Base-by-base conservation (phyloP, 1,140 invertebrate genomes). In the Drosophila santomea region DNA sequence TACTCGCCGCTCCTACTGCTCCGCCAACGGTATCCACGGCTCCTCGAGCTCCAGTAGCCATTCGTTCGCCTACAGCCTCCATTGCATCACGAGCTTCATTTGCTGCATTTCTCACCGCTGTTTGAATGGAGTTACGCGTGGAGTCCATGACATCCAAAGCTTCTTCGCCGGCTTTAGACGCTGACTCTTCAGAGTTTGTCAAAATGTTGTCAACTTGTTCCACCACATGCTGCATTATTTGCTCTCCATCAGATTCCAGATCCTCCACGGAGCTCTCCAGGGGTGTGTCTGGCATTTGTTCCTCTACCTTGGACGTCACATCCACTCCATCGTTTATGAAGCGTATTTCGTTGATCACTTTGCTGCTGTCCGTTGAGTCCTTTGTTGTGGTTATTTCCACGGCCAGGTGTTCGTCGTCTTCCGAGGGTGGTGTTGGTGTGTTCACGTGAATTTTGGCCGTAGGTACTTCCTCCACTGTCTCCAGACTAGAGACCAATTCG, bases 281-380 rank as follows among this genome's bases (percentile, higher is more conserved):
- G 8, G 84, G 74, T 5, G 85, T 90, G n/a, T 82, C 75, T 0
- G 64, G 60, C 80, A 90, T 86, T 52, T 81, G 78, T 36, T 90
- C 71, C 32, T 90, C 78, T 41, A 91, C 88, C 43, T 86, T 92
- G 17, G 77, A 84, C 3, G 91, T 92, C 25, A 92, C 91, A 83
- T 92, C 91, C 36, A 92, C 63, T n/a, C 91, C 91, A 56, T 92
- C 91, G 55, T 92, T 92, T 20, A 92, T 92, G 38, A 92, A 92
- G 1, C 91, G 82, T 48, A 92, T 92, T 58, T 92, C 91, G 57
- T 92, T 92, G 0, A 92, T 71, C 25, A 91, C 76, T 14, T 90
- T 90, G 25, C 74, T 90, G 54, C 86, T 74, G 59, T 91, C 91
- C 52, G 78, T 51, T 1, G 79, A 73, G 58, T 92, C 91, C 8